Base-by-base conservation (phyloP, 1,140 invertebrate species). In the Tetramorium simillimum region DNA sequence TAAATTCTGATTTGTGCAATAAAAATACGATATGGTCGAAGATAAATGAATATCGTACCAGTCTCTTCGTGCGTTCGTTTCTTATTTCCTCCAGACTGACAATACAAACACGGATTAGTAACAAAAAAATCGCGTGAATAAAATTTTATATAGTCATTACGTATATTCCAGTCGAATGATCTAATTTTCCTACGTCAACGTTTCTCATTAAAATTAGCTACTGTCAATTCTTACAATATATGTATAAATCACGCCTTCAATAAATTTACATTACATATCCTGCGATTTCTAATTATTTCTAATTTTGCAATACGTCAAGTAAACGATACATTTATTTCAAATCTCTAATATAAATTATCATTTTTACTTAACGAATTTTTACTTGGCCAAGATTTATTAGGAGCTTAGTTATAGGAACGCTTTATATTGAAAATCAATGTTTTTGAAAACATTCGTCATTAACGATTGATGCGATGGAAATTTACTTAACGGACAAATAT, bases 1-100 rank as follows among this genome's bases (percentile, higher is more conserved):
- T 73, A 37, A 46, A 84, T 81, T 70, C 37, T 46, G 46, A 81
- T 58, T 70, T 33, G 5, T 73, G n/a, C 80, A 84, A 46, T 75
- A 46, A 46, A 49, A 73, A 49, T 46, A 82, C 28, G 24, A 81
- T 24, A 43, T 46, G 24, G 21, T 49, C 21, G 5, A 37, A 65
- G 62, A 65, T 69, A n/a, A n/a, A 69, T 49, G 21, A 69, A 49
- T 51, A 37, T 24, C 6, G 65, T 62, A 28, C 1, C 37, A 46
- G 49, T 69, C 24, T 58, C 9, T 28, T 81, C 10, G 67, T 24
- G 21, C 28, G 21, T 10, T 0, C 37, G 14, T 82, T 73, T 60
- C 51, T 46, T 28, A 58, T 33, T 73, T 82, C 51, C 67, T 28
- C 18, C 51, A 33, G 33, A 33, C 33, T 33, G 0, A 3, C 33